Conservation (phyloP, 2,113 vertebrate species). For the Fregata magnificens region DNA sequence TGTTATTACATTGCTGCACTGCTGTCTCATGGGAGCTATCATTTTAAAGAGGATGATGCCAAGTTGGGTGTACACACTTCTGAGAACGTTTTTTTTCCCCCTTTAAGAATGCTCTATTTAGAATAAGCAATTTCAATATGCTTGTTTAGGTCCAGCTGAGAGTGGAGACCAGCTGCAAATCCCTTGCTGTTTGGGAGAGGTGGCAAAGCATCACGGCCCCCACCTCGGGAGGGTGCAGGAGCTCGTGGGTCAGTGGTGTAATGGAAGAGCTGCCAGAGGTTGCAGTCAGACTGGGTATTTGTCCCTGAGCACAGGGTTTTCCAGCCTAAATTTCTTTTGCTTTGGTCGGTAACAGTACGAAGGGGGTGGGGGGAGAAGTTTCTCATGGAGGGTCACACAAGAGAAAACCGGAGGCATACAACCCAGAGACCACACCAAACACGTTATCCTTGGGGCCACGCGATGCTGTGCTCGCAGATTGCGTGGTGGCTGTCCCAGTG, state of each 20-base stretch:
- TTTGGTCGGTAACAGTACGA: background rate
- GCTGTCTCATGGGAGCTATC: background rate
- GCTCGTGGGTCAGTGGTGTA: rapidly evolving
- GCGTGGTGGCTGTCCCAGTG: background rate
- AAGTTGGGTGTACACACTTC: background rate
- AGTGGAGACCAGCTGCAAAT: background rate
- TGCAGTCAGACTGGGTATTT: background rate
- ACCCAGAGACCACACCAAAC: background rate
- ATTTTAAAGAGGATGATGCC: background rate
- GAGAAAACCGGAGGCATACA: background rate
- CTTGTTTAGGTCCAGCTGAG: background rate
- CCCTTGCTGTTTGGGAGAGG: background rate
- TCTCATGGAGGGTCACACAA: background rate
- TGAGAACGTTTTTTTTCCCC: background rate
- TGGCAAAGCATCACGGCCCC: background rate
- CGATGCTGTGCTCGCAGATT: background rate
- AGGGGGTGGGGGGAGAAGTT: background rate
- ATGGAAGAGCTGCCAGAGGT: background rate
- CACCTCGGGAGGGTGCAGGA: background rate
- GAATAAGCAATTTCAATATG: background rate
- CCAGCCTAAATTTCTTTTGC: background rate
- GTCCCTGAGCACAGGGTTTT: background rate
- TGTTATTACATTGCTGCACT: background rate
- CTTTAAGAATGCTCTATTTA: background rate
- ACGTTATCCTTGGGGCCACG: background rate